A percentile compares a stretch with the other conserved stretches of the same genome.
Conservation (phyloP, 1,140 invertebrate genomes). For the Neocloeon triangulifer region DNA sequence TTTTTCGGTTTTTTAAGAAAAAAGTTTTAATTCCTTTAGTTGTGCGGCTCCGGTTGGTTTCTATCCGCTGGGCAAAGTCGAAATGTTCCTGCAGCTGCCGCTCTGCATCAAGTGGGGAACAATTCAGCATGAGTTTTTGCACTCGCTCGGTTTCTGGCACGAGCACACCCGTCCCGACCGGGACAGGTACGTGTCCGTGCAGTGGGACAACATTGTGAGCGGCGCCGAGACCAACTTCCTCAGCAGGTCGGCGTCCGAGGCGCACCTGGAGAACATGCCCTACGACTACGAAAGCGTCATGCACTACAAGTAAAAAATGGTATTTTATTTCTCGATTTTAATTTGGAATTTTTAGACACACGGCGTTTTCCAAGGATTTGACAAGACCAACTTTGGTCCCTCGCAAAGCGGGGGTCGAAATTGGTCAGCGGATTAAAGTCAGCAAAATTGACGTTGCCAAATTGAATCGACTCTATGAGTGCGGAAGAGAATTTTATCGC, state of each 20-base stretch:
- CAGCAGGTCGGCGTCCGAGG: neutral
- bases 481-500: constrained; percentile 4
- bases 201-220: constrained; percentile 24
- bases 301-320: too few relatives aligned
- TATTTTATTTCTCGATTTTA: too few relatives aligned
- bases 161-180: constrained; percentile 29
- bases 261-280: constrained; percentile 5
- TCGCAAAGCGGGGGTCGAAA: neutral
- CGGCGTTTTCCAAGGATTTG: constrained; percentile 8
- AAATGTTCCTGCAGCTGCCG: constrained; percentile 12
- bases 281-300: constrained; percentile 11
- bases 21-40: too few relatives aligned
- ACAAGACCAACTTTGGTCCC: constrained; percentile 8
- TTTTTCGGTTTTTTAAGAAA: too few relatives aligned
- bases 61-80: constrained; percentile 11
- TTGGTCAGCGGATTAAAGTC: constrained; percentile 8
- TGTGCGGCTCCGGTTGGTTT: constrained; percentile 18
- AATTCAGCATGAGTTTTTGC: constrained; percentile 28
- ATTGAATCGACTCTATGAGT: constrained; percentile 9
- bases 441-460: constrained; percentile 9
- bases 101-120: constrained; percentile 16
- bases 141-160: constrained; percentile 27
- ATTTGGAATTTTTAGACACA: too few relatives aligned
- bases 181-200: constrained; percentile 22
- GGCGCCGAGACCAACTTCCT: constrained; percentile 9